A percentile compares a stretch with the other conserved stretches of the same genome.
These are phyloP conservation scores for Atherinosoma microstoma DNA, from an alignment of 2,797 vertebrate species.

Conservation along the genomic window DNA sequence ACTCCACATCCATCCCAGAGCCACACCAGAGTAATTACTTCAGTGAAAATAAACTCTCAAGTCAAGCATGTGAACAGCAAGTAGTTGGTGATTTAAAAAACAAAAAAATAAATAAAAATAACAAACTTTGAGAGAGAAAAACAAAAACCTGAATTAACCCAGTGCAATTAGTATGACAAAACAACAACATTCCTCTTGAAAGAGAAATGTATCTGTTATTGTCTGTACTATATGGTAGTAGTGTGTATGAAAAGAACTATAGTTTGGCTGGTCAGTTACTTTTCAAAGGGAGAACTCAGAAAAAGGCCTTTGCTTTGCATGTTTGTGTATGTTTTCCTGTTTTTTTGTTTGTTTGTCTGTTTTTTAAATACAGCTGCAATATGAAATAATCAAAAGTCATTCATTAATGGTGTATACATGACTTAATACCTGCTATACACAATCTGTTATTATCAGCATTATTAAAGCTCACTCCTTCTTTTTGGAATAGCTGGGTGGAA, in stretches of 20 bases:
- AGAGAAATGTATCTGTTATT: too few species aligned
- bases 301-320: too few species aligned
- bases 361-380: neutral
- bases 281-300: too few species aligned
- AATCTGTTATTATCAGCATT: neutral
- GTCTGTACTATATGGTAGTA: neutral
- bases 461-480: neutral
- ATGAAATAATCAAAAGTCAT: neutral
- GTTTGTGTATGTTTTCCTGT: too few species aligned
- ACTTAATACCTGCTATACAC: neutral
- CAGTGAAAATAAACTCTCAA: slow-evolving; percentile 4
- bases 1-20: neutral
- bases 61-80: neutral
- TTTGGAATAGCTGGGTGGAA: neutral
- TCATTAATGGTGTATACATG: neutral
- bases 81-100: neutral
- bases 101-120: neutral
- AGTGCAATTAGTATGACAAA: neutral
- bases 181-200: neutral
- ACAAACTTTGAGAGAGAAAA: too few species aligned
- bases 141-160: too few species aligned
- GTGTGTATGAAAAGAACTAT: too few species aligned
- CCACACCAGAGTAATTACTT: slow-evolving; percentile 1
- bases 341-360: too few species aligned
- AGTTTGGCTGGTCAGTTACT: too few species aligned